Percentiles rank a stretch among this genome's conserved stretches.
Evolutionary conservation across 2,113 vertebrate genomes (phyloP).

Genomic region (Platysternon megacephalum): DNA sequence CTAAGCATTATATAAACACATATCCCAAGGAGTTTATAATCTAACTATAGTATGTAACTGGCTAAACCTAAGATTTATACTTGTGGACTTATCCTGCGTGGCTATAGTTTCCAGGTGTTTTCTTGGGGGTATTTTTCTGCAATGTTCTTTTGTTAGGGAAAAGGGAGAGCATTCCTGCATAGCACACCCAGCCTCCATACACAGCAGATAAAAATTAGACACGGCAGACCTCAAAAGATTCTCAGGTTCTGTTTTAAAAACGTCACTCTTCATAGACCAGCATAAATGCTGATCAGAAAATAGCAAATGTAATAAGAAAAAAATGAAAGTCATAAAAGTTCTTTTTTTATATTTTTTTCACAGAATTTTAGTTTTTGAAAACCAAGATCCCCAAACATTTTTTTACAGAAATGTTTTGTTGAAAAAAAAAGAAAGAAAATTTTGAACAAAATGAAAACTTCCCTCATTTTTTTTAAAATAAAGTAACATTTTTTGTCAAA

Average conservation of each 20-base stretch:
- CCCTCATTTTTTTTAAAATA: background rate
- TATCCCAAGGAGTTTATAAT: background rate
- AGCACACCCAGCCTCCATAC: background rate
- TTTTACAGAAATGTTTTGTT: background rate
- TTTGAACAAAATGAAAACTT: background rate
- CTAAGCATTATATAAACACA: background rate
- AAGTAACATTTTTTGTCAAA: background rate
- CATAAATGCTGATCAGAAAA: background rate
- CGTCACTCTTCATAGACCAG: fast-evolving
- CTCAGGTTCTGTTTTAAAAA: background rate
- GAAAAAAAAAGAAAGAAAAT: background rate
- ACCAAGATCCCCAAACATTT: background rate
- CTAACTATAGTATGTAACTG: fast-evolving
- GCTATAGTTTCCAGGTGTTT: background rate
- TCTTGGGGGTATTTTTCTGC: background rate
- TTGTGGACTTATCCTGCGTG: background rate
- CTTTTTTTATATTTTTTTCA: background rate
- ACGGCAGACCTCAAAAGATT: background rate
- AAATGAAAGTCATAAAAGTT: background rate
- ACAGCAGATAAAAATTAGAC: background rate
- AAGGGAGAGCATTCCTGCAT: background rate
- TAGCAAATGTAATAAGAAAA: background rate
- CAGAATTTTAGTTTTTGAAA: background rate
- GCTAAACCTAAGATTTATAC: background rate
- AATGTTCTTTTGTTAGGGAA: background rate